phyloP scores from a whole-genome alignment of 2,113 vertebrate species.

The Benitochromis conjunctus region DNA sequence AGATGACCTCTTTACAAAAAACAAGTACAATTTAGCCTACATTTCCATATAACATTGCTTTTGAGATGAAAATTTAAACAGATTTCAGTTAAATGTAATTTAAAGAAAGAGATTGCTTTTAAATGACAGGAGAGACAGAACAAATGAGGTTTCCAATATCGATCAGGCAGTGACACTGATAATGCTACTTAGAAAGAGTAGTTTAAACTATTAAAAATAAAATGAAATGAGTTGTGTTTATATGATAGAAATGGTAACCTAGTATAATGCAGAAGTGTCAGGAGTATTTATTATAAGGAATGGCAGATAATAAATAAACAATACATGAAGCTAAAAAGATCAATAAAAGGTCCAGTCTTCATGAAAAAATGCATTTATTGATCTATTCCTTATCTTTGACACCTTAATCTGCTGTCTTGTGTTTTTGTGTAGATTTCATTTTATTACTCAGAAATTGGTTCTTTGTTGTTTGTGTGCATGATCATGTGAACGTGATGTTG shows the following conservation, averaged over 20 bases:
- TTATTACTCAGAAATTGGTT: not conserved
- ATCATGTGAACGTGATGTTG: slow-evolving; percentile 8
- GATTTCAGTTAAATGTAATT: not conserved
- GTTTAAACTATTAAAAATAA: not conserved
- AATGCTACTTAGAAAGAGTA: not conserved
- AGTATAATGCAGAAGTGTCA: not conserved
- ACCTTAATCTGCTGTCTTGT: not conserved
- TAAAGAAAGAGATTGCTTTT: not conserved
- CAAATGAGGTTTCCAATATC: not conserved
- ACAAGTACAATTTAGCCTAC: not conserved
- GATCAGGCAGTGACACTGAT: not conserved
- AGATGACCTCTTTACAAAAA: not conserved
- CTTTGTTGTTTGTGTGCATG: not conserved
- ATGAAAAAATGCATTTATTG: not conserved
- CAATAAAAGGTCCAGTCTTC: not conserved
- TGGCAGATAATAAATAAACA: not conserved
- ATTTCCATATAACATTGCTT: not conserved
- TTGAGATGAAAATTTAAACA: not conserved
- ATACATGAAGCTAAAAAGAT: not conserved
- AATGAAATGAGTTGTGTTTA: not conserved
- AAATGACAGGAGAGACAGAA: not conserved
- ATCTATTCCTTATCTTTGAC: not conserved
- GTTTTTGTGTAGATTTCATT: not conserved
- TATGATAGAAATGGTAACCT: not conserved
- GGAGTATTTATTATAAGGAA: not conserved